Base-by-base conservation (phyloP, 2,113 vertebrate species). In the Edolisoma coerulescens region DNA sequence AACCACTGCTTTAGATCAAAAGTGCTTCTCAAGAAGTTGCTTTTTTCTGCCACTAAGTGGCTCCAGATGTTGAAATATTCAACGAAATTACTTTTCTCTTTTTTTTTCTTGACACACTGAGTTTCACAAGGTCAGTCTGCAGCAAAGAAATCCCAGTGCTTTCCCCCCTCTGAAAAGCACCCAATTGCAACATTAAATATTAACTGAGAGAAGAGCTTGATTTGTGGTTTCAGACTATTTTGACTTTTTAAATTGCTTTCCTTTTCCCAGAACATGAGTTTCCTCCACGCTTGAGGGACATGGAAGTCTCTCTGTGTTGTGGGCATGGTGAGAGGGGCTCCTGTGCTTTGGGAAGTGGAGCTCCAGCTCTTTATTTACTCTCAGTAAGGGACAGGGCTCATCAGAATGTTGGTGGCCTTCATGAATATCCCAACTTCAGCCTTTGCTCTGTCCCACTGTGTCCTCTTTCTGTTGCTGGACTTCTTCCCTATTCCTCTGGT, bases 21-120 rank as follows among this genome's bases (percentile, higher is more conserved):
- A 67, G 39, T 88, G 35, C 90, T 98, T 93, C 93, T 74, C 90
- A 96, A 95, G 82, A 95, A 96, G 90, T 82, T 89, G 85, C 63
- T 96, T 97, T 96, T 86, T 87, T 79, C 95, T 92, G 59, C 97
- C 95, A 95, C 96, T 97, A 97, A 98, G 96, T 97, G 96, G 92
- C 87, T 97, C 97, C 97, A 95, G 95, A 95, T 96, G 96, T 96
- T 98, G 96, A 97, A 98, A 98, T 97, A 97, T 96, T 97, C 96
- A 97, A 96, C 59, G 95, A 96, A 92, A 95, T 77, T 93, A 47
- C 78, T 96, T 93, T 89, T 65, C 33, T 78, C 32, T 45, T 54
- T 68, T 60, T 75, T 96, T 87, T 90, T 41, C 70, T 77, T 83
- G 59, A 82, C 81, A 77, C 85, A n/a, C 74, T 17, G 77, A 60